A percentile compares a stretch with the other conserved stretches of the same genome.
Evolutionary conservation across 2,888 invertebrate species (phyloP).

Genomic region (Dromius quadrimaculatus): DNA sequence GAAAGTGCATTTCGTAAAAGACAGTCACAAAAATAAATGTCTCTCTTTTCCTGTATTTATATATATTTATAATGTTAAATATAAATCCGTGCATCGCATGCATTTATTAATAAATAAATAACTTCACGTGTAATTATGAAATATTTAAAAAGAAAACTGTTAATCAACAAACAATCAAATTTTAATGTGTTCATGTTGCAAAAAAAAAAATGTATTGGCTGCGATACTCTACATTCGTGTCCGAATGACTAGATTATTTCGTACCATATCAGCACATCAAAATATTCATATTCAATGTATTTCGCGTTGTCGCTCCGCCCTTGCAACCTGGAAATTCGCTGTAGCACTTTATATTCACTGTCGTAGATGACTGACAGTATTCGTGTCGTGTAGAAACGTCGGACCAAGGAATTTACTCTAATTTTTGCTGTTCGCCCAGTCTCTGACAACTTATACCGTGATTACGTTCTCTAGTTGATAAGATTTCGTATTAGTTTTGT

Average conservation of each 20-base stretch:
- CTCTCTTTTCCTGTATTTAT: conserved; percentile 40
- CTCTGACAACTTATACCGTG: conserved; percentile 29
- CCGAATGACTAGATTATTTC: conserved; percentile 16
- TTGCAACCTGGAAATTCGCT: conserved; percentile 29
- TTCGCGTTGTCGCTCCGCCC: conserved; percentile 36
- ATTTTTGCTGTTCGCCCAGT: conserved; percentile 9
- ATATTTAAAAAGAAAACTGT: conserved; percentile 38
- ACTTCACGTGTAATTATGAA: conserved; percentile 40
- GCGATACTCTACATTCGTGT: conserved; percentile 17
- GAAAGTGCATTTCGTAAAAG: conserved; percentile 47
- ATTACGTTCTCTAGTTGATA: conserved; percentile 39
- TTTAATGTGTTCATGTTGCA: conserved; percentile 47
- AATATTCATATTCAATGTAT: conserved; percentile 29
- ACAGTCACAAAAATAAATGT: conserved; percentile 27
- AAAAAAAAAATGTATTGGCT: conserved; percentile 26
- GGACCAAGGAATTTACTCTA: conserved; percentile 63
- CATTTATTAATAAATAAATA: conserved; percentile 32
- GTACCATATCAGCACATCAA: conserved; percentile 14
- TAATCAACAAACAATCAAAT: conserved; percentile 51
- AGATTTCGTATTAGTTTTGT: conserved; percentile 29
- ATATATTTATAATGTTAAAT: conserved; percentile 34
- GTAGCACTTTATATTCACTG: conserved; percentile 29
- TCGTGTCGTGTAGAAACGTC: conserved; percentile 59
- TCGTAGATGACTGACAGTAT: conserved; percentile 61
- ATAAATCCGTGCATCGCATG: conserved; percentile 37